Percentiles rank a stretch among this genome's conserved stretches.
Conservation (phyloP, 2,888 invertebrate species). For the Tetragonisca angustula region DNA sequence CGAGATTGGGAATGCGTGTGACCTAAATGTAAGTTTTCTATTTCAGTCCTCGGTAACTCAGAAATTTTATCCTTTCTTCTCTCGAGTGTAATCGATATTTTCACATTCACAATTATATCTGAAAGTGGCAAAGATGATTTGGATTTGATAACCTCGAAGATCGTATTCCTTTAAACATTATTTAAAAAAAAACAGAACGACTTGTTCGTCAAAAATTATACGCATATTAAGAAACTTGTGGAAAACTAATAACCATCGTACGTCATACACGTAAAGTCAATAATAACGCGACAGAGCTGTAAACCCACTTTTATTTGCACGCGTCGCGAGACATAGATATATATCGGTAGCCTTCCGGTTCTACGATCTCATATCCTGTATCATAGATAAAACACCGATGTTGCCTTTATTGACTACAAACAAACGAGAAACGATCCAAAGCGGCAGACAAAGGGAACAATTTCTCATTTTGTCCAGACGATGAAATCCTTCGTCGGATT, state of each 20-base stretch:
- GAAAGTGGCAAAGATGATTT: no score
- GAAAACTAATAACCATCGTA: no score
- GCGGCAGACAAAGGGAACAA: not conserved
- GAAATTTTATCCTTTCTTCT: no score
- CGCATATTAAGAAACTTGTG: no score
- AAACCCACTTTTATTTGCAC: not conserved
- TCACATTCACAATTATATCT: no score
- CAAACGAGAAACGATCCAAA: not conserved
- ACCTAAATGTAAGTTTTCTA: no score
- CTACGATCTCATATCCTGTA: not conserved
- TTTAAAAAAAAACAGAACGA: not conserved
- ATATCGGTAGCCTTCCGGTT: not conserved
- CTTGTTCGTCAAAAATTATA: no score
- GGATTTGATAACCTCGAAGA: no score
- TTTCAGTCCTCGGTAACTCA: no score
- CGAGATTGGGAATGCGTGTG: no score
- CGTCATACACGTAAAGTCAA: not conserved
- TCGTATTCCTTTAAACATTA: no score
- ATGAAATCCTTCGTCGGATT: constrained; percentile 65
- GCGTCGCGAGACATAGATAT: not conserved
- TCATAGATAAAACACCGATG: not conserved
- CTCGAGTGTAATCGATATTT: no score
- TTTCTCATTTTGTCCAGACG: constrained; percentile 27
- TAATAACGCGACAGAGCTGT: not conserved
- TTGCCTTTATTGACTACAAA: not conserved